Evolutionary conservation across 2,888 invertebrate species (phyloP).

Genomic region (Ormyrus nitidulus): DNA sequence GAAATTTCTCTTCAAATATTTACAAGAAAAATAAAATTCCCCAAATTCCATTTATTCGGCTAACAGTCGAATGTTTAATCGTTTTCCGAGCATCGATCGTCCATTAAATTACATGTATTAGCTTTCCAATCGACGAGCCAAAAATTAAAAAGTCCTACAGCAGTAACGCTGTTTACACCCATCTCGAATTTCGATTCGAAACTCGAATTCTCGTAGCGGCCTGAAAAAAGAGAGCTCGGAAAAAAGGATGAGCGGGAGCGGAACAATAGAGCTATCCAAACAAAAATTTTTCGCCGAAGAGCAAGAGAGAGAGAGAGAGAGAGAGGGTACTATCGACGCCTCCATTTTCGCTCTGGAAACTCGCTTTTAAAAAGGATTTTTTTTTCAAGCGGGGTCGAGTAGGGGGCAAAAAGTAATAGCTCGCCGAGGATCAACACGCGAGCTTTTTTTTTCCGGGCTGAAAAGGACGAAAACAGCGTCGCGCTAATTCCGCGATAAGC

Average conservation of each 20-base stretch:
- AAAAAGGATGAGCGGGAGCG: not conserved
- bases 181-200: slow-evolving; percentile 6
- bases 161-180: not conserved
- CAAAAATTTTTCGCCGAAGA: slow-evolving; percentile 23
- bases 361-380: slow-evolving; percentile 19
- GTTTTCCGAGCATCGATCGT: too few relatives aligned
- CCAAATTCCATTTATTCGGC: too few relatives aligned
- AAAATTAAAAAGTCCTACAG: too few relatives aligned
- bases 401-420: not conserved
- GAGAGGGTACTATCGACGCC: not conserved
- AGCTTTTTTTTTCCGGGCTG: not conserved
- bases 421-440: slow-evolving; percentile 22
- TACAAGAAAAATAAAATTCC: too few relatives aligned
- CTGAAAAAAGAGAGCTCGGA: too few relatives aligned
- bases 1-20: too few relatives aligned
- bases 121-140: too few relatives aligned
- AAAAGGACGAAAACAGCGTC: slow-evolving; percentile 15
- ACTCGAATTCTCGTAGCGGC: not conserved
- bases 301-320: not conserved
- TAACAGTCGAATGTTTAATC: too few relatives aligned
- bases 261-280: slow-evolving; percentile 27
- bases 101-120: too few relatives aligned
- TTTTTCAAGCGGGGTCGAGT: too few relatives aligned
- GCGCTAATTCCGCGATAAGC: slow-evolving; percentile 27
- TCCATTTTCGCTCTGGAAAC: not conserved